phyloP scores from a whole-genome alignment of 92 coral and sea anemone species.

The Blastomussa wellsi region DNA sequence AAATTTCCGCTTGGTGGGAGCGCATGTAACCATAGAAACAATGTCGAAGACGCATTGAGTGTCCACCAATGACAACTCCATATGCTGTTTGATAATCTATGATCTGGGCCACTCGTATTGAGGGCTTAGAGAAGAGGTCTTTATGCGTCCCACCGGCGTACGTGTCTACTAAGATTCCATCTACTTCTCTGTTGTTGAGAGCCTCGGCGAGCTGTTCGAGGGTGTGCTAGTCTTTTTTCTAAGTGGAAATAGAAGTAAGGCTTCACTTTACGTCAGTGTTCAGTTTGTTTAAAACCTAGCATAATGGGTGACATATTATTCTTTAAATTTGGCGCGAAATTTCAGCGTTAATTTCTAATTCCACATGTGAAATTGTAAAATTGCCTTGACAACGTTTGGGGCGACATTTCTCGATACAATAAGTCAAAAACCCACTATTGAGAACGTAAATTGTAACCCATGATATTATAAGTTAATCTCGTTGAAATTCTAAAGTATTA shows the following conservation, averaged over 20 bases:
- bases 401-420: too few relatives aligned
- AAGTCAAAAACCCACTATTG: too few relatives aligned
- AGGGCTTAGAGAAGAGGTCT: constrained; percentile 59
- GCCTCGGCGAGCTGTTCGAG: constrained; percentile 53
- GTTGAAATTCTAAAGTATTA: too few relatives aligned
- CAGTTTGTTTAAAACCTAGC: too few relatives aligned
- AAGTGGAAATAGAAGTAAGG: background rate
- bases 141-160: constrained; percentile 57
- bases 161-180: constrained; percentile 59
- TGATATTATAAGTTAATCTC: too few relatives aligned
- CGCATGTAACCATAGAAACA: constrained; percentile 57
- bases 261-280: too few relatives aligned
- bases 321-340: too few relatives aligned
- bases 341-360: too few relatives aligned
- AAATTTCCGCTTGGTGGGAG: constrained; percentile 47
- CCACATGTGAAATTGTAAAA: too few relatives aligned
- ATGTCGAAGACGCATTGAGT: constrained; percentile 61
- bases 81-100: constrained; percentile 67
- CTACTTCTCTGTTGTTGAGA: constrained; percentile 41
- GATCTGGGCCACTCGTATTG: constrained; percentile 49
- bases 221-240: constrained; percentile 49
- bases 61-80: constrained; percentile 66
- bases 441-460: too few relatives aligned
- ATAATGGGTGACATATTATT: too few relatives aligned
- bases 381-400: too few relatives aligned